Evolutionary conservation across 2,888 invertebrate species (phyloP), one percentile per base, ranked within the genome.

Genomic region (Thumatha senex): DNA sequence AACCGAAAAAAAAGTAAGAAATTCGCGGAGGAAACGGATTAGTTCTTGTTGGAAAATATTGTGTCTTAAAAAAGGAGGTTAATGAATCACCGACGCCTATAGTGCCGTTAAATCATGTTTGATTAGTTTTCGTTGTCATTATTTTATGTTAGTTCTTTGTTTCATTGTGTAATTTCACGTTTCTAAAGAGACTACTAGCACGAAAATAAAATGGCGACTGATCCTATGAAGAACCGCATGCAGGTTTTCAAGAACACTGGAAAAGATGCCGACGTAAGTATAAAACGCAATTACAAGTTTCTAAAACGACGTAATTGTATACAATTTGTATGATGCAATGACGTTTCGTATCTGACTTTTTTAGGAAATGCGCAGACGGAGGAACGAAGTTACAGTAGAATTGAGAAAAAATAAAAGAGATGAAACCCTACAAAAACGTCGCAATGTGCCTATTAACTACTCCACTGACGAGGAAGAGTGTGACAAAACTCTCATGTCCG

Each of bases 161-260:
- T 89, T 84, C 73, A 79, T 84, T 82, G 87, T 86, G 80, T 84
- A 83, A 80, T 81, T 75, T 68, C 73, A 81, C 82, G 80, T 84
- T 76, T 73, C 66, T 68, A 76, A 74, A 72, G 73, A 74, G 76
- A 78, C 80, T 78, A 78, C 76, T 72, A 84, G 74, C 82, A 83
- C 80, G 81, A 80, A 82, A 79, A 80, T 89, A 95, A 95, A 94
- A 96, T 96, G 96, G 95, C 95, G 94, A 94, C 95, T 86, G 94
- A 94, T 89, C 93, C 92, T 90, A 93, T 93, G 92, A 95, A 95
- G 93, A 96, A 95, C 94, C 96, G 97, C 92, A 95, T 97, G 94
- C 96, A 96, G 92, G 96, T 95, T 87, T 98, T 98, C 92, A 99
- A 99, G 95, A 99, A 99, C 94, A 98, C 98, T 94, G 99, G 99